These are phyloP conservation scores for Stomatorhinus ivindoensis DNA, from an alignment of 2,113 vertebrate species.

Conservation along the genomic window DNA sequence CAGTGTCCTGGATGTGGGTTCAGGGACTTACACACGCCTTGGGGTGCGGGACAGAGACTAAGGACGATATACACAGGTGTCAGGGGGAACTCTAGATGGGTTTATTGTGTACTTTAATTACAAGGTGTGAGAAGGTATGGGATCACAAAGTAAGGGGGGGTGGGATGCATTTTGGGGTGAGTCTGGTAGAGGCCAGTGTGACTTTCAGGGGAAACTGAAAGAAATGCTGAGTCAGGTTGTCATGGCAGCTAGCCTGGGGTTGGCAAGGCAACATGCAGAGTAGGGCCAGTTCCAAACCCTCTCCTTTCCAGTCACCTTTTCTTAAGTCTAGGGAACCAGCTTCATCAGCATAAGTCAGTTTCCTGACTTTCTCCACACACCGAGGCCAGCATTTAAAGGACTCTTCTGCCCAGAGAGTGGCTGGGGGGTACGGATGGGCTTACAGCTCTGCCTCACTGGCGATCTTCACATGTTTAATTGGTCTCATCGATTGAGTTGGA, in stretches of 20 bases:
- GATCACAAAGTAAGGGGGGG: neutral
- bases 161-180: neutral
- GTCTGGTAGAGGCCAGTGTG: neutral
- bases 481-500: neutral
- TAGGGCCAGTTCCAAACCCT: neutral
- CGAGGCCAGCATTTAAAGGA: neutral
- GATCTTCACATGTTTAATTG: neutral
- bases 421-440: neutral
- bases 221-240: neutral
- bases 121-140: neutral
- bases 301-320: neutral
- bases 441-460: neutral
- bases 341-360: neutral
- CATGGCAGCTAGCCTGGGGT: neutral
- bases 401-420: neutral
- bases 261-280: neutral
- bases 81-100: neutral
- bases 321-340: neutral
- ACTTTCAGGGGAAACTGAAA: neutral
- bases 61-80: neutral
- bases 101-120: neutral
- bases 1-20: neutral
- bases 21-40: neutral
- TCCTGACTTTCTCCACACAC: neutral
- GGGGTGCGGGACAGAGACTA: neutral